A percentile compares a stretch with the other conserved stretches of the same genome.
Conservation (phyloP, 2,113 vertebrate genomes). For the Pyrgilauda ruficollis region DNA sequence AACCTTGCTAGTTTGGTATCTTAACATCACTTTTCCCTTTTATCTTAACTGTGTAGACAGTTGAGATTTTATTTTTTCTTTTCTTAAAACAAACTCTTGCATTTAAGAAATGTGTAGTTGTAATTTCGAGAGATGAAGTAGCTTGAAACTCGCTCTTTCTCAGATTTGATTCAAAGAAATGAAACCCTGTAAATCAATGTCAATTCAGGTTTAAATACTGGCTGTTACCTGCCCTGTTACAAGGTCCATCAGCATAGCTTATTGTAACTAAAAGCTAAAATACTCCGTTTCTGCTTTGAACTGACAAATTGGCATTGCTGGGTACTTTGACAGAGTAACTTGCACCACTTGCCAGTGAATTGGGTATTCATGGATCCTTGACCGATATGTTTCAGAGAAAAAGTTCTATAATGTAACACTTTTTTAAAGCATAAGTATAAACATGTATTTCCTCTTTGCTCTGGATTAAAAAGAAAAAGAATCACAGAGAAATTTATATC, state of each 20-base stretch:
- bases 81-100: neutral
- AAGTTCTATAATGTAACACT: neutral
- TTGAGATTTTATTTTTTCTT: neutral
- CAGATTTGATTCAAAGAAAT: slow-evolving; percentile 47
- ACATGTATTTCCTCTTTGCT: neutral
- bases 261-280: slow-evolving; percentile 58
- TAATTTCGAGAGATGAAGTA: slow-evolving; percentile 20
- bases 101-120: neutral
- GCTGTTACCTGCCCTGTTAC: slow-evolving; percentile 41
- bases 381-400: neutral
- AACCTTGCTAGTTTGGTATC: neutral
- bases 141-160: neutral
- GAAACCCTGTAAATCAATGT: slow-evolving; percentile 58
- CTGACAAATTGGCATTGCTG: neutral
- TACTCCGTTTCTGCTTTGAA: slow-evolving; percentile 23
- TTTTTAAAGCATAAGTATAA: neutral
- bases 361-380: neutral
- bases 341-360: neutral
- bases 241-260: slow-evolving; percentile 41
- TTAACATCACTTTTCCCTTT: neutral
- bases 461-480: neutral
- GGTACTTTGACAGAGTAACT: neutral
- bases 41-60: neutral
- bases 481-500: neutral
- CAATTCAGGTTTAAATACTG: slow-evolving; percentile 55